These are phyloP conservation scores for Microhierax caerulescens DNA, from an alignment of 2,797 vertebrate species.

Conservation along the genomic window DNA sequence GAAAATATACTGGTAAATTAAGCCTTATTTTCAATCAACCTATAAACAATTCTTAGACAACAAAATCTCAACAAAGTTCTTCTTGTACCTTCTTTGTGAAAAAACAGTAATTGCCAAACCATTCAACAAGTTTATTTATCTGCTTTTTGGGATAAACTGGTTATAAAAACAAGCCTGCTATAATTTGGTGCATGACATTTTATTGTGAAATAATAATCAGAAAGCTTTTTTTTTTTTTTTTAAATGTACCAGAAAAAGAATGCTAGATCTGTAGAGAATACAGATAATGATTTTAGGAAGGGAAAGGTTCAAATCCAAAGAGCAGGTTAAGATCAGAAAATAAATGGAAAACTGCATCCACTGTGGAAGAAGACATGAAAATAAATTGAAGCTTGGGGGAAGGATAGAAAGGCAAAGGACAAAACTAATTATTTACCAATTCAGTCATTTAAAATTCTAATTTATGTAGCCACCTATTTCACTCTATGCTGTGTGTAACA, in stretches of 20 bases:
- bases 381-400: slow-evolving; percentile 24
- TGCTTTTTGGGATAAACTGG: neutral
- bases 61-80: neutral
- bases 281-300: neutral
- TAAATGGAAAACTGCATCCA: neutral
- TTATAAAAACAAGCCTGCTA: neutral
- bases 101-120: neutral
- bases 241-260: neutral
- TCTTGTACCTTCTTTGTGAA: fast-evolving
- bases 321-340: neutral
- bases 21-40: neutral
- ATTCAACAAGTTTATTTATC: neutral
- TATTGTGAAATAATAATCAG: neutral
- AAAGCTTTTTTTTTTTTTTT: neutral
- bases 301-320: neutral
- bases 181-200: neutral
- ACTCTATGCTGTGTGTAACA: neutral
- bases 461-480: neutral
- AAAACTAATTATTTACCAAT: slow-evolving; percentile 45
- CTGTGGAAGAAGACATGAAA: slow-evolving; percentile 5
- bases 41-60: neutral
- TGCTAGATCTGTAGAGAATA: neutral
- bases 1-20: neutral
- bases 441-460: slow-evolving; percentile 17
- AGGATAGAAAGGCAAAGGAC: neutral